Percentiles rank a stretch among this genome's conserved stretches.
phyloP scores from a whole-genome alignment of 2,113 vertebrate genomes.

The Peromyscus polionotus region DNA sequence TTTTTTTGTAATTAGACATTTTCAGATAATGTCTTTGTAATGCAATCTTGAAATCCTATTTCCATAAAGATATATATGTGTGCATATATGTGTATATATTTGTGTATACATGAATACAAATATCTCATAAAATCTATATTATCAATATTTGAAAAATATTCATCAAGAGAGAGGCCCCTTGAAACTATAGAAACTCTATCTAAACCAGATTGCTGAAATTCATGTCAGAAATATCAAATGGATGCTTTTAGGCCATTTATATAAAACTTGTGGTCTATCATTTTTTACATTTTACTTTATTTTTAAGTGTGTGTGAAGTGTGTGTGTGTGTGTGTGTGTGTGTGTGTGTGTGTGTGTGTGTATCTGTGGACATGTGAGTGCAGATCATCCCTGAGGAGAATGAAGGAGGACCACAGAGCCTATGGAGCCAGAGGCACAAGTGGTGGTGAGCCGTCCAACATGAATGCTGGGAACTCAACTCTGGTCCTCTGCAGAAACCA shows the following conservation, averaged over 20 bases:
- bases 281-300: not conserved
- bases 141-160: slow-evolving; percentile 40
- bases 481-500: not conserved
- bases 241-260: slow-evolving; percentile 15
- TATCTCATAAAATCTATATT: slow-evolving; percentile 14
- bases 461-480: not conserved
- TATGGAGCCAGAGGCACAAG: no score
- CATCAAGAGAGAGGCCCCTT: not conserved
- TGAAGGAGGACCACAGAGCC: not conserved
- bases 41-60: not conserved
- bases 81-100: not conserved
- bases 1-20: slow-evolving; percentile 40
- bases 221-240: slow-evolving; percentile 2
- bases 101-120: not conserved
- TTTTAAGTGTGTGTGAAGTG: not conserved
- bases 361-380: not conserved
- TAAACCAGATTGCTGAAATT: slow-evolving; percentile 23
- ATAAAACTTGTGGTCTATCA: not conserved
- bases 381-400: not conserved
- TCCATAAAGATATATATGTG: slow-evolving; percentile 14
- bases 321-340: not conserved
- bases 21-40: slow-evolving; percentile 16
- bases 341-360: not conserved
- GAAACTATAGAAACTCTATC: slow-evolving; percentile 7
- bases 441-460: not conserved